Evolutionary conservation across 2,888 invertebrate species (phyloP).

Genomic region (Eurytoma adleriae): DNA sequence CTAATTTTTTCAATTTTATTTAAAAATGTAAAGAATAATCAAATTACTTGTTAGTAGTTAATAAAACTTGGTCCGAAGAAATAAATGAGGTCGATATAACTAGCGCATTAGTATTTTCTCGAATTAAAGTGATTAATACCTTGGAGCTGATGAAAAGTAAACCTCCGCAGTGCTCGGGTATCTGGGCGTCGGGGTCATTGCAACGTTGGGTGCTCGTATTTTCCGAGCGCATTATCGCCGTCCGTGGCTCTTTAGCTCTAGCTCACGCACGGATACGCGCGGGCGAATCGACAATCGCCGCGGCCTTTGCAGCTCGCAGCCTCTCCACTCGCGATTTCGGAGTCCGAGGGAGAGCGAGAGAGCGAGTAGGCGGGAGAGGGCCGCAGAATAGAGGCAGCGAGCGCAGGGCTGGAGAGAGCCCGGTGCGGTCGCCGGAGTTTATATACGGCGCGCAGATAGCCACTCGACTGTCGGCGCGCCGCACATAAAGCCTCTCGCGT

Average conservation of each 20-base stretch:
- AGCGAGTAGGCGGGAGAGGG: background rate
- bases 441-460: constrained; percentile 22
- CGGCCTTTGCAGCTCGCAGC: constrained; percentile 8
- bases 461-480: constrained; percentile 25
- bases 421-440: constrained; percentile 34
- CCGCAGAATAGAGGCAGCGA: too few species aligned
- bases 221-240: constrained; percentile 30
- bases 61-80: too few species aligned
- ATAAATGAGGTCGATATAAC: too few species aligned
- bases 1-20: too few species aligned
- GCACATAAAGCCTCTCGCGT: constrained; percentile 26
- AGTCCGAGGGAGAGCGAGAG: constrained; percentile 37
- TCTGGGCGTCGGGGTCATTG: background rate
- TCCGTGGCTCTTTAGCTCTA: constrained; percentile 4
- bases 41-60: too few species aligned
- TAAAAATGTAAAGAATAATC: too few species aligned
- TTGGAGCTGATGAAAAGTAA: too few species aligned
- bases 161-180: too few species aligned
- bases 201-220: background rate
- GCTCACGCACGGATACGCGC: background rate
- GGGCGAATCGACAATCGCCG: constrained; percentile 26
- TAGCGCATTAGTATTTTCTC: too few species aligned
- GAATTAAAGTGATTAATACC: too few species aligned
- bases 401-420: background rate
- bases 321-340: constrained; percentile 30